Evolutionary conservation across 1,140 invertebrate species (phyloP).

Genomic region (Achroia grisella): DNA sequence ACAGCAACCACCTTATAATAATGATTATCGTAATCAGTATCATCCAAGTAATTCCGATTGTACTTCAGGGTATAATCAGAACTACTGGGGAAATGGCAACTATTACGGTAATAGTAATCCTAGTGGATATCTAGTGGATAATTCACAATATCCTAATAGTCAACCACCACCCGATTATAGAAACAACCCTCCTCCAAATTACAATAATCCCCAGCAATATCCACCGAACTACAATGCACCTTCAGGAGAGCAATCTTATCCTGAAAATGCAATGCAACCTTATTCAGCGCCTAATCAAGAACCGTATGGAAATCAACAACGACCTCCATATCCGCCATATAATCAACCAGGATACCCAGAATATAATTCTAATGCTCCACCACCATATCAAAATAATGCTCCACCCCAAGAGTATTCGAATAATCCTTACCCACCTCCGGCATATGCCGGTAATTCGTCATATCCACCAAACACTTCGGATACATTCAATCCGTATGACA

Average conservation of each 20-base stretch:
- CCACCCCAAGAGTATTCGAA: slow-evolving; percentile 29
- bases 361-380: slow-evolving; percentile 44
- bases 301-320: slow-evolving; percentile 35
- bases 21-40: slow-evolving; percentile 54
- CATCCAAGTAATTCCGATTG: slow-evolving; percentile 37
- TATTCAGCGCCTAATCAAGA: slow-evolving; percentile 33
- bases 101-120: slow-evolving; percentile 58
- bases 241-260: slow-evolving; percentile 13
- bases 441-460: slow-evolving; percentile 29
- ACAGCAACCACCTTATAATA: slow-evolving; percentile 41
- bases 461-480: slow-evolving; percentile 31
- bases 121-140: slow-evolving; percentile 49
- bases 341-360: slow-evolving; percentile 47
- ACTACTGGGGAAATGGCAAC: slow-evolving; percentile 52
- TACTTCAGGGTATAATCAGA: slow-evolving; percentile 46
- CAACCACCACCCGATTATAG: slow-evolving; percentile 34
- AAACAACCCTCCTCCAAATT: slow-evolving; percentile 24
- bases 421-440: slow-evolving; percentile 26
- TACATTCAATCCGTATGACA: slow-evolving; percentile 49
- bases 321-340: slow-evolving; percentile 38
- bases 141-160: slow-evolving; percentile 49
- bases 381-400: slow-evolving; percentile 30
- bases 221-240: slow-evolving; percentile 16
- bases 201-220: slow-evolving; percentile 35
- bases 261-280: slow-evolving; percentile 19